Conservation (phyloP, 2,113 vertebrate genomes). For the Jacana jacana region DNA sequence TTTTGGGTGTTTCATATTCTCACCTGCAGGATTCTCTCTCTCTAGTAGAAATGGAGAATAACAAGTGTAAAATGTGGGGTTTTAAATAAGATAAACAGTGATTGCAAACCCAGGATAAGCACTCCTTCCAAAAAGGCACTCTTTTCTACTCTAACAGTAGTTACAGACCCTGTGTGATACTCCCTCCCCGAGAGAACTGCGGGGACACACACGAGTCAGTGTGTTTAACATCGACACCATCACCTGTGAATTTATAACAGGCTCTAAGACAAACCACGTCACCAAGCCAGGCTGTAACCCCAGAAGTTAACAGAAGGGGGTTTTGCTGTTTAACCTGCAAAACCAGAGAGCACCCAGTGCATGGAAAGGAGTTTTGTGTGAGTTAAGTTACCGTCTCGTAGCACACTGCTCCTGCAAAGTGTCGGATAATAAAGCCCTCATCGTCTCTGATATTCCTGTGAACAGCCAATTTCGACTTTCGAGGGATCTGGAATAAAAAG, state of each 20-base stretch:
- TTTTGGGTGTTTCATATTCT: neutral
- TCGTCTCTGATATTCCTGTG: constrained; percentile 97
- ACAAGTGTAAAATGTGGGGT: neutral
- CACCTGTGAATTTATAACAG: neutral
- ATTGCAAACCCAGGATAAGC: neutral
- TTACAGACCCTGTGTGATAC: neutral
- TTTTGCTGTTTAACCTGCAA: neutral
- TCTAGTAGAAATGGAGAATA: neutral
- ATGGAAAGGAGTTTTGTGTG: neutral
- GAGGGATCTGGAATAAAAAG: constrained; percentile 84
- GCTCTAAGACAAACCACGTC: neutral
- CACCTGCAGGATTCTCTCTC: neutral
- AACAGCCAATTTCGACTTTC: constrained; percentile 93
- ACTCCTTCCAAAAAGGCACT: neutral
- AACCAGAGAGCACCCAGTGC: neutral
- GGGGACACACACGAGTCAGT: too few species aligned
- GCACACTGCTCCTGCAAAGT: constrained; percentile 98
- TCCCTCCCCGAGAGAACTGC: neutral
- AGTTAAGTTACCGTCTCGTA: constrained; percentile 90
- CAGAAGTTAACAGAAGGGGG: neutral
- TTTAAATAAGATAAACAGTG: neutral
- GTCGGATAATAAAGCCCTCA: constrained; percentile 94
- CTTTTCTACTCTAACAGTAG: neutral
- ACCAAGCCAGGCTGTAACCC: neutral
- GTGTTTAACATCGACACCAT: neutral